A percentile compares a stretch with the other conserved stretches of the same genome.
phyloP scores from a whole-genome alignment of 2,113 vertebrate species.

The Prionailurus bengalensis region DNA sequence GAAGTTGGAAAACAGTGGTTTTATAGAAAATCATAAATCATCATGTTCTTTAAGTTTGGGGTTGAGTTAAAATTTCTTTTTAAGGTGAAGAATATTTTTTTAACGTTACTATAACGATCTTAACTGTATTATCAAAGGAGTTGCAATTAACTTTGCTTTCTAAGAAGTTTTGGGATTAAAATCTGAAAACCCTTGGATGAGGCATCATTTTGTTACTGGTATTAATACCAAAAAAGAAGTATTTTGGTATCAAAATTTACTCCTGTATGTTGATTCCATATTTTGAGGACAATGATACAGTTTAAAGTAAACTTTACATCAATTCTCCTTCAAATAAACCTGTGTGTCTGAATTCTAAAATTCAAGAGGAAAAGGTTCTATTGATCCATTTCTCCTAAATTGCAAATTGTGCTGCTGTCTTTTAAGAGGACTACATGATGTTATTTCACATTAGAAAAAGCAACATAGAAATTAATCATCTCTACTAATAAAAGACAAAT shows the following conservation, averaged over 20 bases:
- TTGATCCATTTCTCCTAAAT: background rate
- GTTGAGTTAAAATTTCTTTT: background rate
- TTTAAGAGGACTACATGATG: background rate
- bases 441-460: background rate
- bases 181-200: background rate
- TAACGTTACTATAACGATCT: background rate
- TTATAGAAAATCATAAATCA: background rate
- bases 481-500: background rate
- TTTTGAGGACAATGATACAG: background rate
- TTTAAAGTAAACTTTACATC: background rate
- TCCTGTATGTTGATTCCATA: background rate
- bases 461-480: background rate
- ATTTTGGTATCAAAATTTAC: background rate
- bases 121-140: background rate
- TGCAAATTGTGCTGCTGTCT: background rate
- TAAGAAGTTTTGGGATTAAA: background rate
- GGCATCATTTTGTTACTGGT: background rate
- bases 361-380: background rate
- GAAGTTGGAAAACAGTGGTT: background rate
- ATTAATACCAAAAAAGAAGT: background rate
- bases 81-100: background rate
- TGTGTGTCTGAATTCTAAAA: background rate
- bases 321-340: background rate
- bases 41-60: background rate
- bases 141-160: background rate